phyloP scores from a whole-genome alignment of 2,888 invertebrate genomes.

The Emmelina monodactyla region DNA sequence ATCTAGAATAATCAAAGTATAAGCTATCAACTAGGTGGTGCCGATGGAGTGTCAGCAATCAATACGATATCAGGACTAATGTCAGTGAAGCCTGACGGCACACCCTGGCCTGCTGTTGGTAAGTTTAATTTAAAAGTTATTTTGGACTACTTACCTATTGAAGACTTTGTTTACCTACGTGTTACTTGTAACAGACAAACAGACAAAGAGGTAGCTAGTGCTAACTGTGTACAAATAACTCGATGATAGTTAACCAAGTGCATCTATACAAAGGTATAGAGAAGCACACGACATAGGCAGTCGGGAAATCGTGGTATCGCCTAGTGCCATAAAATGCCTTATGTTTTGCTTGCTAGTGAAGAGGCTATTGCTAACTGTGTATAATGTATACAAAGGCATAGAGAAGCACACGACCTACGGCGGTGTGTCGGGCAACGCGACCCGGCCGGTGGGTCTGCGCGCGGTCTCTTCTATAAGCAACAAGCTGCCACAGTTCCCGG shows the following conservation, averaged over 20 bases:
- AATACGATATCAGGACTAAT: slow-evolving; percentile 97
- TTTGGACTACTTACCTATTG: too few species aligned
- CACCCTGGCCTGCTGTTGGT: slow-evolving; percentile 94
- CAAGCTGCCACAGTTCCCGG: slow-evolving; percentile 86
- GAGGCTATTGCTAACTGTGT: too few species aligned
- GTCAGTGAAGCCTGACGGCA: slow-evolving; percentile 80
- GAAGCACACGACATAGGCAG: slow-evolving; percentile 90
- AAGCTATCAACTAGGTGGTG: slow-evolving; percentile 73
- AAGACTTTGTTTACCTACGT: too few species aligned
- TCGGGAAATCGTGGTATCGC: too few species aligned
- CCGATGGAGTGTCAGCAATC: slow-evolving; percentile 95
- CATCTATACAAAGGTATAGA: slow-evolving; percentile 61
- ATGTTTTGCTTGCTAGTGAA: too few species aligned
- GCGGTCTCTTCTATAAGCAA: slow-evolving; percentile 91
- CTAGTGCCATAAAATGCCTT: too few species aligned
- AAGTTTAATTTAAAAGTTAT: too few species aligned
- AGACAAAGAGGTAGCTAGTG: too few species aligned
- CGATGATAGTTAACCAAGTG: too few species aligned
- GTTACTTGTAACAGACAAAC: too few species aligned
- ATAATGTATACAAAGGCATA: slow-evolving; percentile 49
- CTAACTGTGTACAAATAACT: too few species aligned
- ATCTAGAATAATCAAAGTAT: too few species aligned
- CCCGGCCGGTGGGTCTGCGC: slow-evolving; percentile 90
- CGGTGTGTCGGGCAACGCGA: slow-evolving; percentile 93
- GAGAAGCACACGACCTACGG: slow-evolving; percentile 91